These are phyloP conservation scores for Acronicta psi DNA, from an alignment of 2,888 invertebrate genomes.

Conservation along the genomic window DNA sequence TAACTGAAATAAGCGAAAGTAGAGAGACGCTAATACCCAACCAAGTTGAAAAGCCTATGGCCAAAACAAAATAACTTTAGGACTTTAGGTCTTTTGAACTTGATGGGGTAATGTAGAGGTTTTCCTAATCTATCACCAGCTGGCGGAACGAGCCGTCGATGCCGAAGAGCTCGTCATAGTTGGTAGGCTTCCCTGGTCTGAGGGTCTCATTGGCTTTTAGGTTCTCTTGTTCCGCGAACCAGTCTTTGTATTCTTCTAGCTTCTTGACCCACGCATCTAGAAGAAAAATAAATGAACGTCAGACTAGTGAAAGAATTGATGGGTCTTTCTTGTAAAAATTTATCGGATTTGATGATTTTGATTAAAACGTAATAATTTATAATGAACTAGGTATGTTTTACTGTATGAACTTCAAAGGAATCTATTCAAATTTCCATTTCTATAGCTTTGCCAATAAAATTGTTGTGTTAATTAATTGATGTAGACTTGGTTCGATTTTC, in stretches of 20 bases:
- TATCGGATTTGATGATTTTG: no score
- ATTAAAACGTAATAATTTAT: no score
- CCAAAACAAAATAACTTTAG: conserved; percentile 1
- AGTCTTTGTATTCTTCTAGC: conserved; percentile 92
- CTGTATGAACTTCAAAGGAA: no score
- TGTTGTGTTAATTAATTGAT: no score
- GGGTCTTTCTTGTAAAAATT: no score
- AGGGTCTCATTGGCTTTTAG: conserved; percentile 94
- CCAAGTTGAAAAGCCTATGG: conserved; percentile 50
- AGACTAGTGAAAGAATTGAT: background rate
- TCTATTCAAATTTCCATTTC: no score
- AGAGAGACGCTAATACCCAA: conserved; percentile 58
- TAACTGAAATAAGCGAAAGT: conserved; percentile 76
- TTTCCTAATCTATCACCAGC: conserved; percentile 92
- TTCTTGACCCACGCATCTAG: conserved; percentile 94
- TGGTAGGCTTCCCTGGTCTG: conserved; percentile 95
- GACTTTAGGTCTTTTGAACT: conserved; percentile 43
- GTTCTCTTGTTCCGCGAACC: conserved; percentile 94
- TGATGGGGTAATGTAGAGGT: conserved; percentile 27
- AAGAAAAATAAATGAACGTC: conserved; percentile 49
- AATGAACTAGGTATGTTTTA: no score
- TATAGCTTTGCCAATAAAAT: no score
- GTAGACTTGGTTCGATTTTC: no score
- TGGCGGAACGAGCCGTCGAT: conserved; percentile 96
- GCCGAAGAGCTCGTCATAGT: conserved; percentile 96